phyloP scores from a whole-genome alignment of 2,888 invertebrate species.

The Tiphia femorata region DNA sequence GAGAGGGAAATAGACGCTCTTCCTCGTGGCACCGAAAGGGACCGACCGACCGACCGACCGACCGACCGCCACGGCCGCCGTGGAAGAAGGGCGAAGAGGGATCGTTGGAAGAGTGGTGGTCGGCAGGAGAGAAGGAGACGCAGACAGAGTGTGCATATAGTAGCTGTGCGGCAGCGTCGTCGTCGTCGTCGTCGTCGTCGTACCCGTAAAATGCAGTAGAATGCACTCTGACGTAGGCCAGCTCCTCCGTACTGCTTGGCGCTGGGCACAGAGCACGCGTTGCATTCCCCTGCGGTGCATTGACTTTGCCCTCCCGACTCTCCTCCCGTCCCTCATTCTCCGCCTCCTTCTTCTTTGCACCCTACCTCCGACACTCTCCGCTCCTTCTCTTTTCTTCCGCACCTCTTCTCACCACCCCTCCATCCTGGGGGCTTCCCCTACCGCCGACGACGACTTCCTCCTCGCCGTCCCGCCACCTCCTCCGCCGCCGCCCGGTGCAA shows the following conservation, averaged over 20 bases:
- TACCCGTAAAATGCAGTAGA: slow-evolving; percentile 52
- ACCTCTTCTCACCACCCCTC: slow-evolving; percentile 25
- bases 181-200: slow-evolving; percentile 9
- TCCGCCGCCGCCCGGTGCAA: slow-evolving; percentile 53
- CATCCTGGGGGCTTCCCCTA: too few species aligned
- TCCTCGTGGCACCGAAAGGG: not conserved
- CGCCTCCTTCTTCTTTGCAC: slow-evolving; percentile 17
- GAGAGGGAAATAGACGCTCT: too few species aligned
- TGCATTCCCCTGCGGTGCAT: slow-evolving; percentile 67
- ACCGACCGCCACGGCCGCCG: too few species aligned
- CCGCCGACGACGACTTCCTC: not conserved
- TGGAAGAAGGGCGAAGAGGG: too few species aligned
- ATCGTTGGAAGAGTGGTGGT: too few species aligned
- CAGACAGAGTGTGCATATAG: slow-evolving; percentile 15
- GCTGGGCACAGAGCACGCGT: slow-evolving; percentile 53
- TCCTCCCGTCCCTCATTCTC: slow-evolving; percentile 24
- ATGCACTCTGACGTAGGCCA: slow-evolving; percentile 60
- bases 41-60: too few species aligned
- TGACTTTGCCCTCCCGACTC: slow-evolving; percentile 57
- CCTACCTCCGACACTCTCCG: slow-evolving; percentile 19
- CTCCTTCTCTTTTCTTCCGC: too few species aligned
- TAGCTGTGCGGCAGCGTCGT: slow-evolving; percentile 16
- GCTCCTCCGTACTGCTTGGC: slow-evolving; percentile 51
- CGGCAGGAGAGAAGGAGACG: not conserved
- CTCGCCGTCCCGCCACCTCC: slow-evolving; percentile 12